Evolutionary conservation across 2,113 vertebrate species (phyloP).

Genomic region (Mirounga angustirostris): DNA sequence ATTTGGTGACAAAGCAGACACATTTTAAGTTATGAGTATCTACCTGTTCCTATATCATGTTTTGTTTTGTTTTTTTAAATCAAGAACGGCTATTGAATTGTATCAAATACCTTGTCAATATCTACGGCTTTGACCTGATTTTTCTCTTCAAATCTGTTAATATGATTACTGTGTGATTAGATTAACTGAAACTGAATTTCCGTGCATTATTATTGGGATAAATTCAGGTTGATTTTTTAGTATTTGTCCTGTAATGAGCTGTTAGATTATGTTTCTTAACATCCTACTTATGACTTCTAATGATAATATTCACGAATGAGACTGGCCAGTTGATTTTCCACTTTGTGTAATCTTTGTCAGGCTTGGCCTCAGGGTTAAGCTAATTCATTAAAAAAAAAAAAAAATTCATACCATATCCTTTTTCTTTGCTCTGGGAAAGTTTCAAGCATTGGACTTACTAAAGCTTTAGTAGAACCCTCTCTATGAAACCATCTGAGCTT

Average conservation of each 20-base stretch:
- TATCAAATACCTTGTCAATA: neutral
- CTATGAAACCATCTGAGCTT: neutral
- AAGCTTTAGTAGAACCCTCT: neutral
- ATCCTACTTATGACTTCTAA: neutral
- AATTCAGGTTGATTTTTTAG: neutral
- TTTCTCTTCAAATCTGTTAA: neutral
- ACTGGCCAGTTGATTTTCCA: neutral
- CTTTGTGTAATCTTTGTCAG: neutral
- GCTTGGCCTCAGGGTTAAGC: neutral
- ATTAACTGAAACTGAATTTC: neutral
- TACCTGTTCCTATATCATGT: neutral
- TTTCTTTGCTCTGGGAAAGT: neutral
- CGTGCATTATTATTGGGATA: neutral
- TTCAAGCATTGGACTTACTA: neutral
- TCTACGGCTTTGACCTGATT: neutral
- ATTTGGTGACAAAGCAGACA: neutral
- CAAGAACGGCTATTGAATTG: neutral
- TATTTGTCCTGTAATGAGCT: slow-evolving; percentile 20
- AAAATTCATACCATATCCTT: neutral
- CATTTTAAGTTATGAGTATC: neutral
- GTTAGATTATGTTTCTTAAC: neutral
- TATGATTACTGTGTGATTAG: neutral
- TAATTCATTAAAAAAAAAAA: neutral
- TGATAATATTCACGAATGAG: neutral
- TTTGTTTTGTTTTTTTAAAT: neutral